Conservation (phyloP, 1,140 invertebrate species). For the Paramacrobiotus metropolitanus region DNA sequence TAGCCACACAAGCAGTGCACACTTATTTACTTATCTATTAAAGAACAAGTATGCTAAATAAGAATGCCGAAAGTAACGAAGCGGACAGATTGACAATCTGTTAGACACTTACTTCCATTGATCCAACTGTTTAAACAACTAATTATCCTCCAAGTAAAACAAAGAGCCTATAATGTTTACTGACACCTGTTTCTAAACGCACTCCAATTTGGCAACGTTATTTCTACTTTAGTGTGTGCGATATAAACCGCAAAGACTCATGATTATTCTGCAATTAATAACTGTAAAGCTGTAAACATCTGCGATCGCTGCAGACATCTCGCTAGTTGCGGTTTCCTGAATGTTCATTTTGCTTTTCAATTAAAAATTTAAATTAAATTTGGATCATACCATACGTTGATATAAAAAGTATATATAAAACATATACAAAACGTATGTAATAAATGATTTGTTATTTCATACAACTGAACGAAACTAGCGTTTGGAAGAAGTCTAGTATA, state of each 20-base stretch:
- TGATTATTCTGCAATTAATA: no score
- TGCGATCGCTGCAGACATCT: background rate
- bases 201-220: no score
- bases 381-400: no score
- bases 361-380: no score
- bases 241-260: no score
- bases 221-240: no score
- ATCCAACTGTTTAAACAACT: conserved; percentile 5
- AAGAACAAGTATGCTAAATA: background rate
- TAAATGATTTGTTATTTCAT: background rate
- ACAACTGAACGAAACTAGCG: background rate
- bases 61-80: background rate
- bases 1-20: background rate
- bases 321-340: background rate
- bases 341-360: background rate
- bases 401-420: no score
- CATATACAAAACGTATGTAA: background rate
- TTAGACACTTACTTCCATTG: conserved; percentile 3
- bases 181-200: conserved; percentile 1
- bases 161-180: background rate
- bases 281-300: no score
- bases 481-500: background rate
- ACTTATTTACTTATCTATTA: background rate
- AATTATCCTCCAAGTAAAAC: conserved; percentile 1
- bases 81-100: conserved; percentile 1